Evolutionary conservation across 2,113 vertebrate species (phyloP).

Genomic region (Calonectris borealis): DNA sequence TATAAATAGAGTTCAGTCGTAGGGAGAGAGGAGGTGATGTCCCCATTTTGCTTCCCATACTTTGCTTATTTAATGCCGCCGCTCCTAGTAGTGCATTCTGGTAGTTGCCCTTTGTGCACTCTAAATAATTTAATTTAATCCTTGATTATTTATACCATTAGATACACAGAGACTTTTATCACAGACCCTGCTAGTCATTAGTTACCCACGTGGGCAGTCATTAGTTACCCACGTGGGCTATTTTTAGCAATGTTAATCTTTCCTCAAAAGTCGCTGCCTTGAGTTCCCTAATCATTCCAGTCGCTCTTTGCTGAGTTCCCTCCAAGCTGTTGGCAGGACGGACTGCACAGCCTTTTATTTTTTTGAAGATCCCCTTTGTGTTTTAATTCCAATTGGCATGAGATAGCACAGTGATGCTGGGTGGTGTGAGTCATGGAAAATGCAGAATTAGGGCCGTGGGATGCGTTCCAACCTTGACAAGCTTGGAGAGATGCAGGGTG

Average conservation of each 20-base stretch:
- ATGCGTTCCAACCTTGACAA: not conserved
- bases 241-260: conserved; percentile 45
- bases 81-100: not conserved
- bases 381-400: not conserved
- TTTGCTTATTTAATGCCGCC: not conserved
- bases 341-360: not conserved
- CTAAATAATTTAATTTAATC: conserved; percentile 16
- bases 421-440: not conserved
- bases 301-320: not conserved
- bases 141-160: conserved; percentile 32
- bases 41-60: not conserved
- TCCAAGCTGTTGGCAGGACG: not conserved
- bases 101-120: not conserved
- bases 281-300: not conserved
- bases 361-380: not conserved
- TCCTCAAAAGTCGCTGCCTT: conserved; percentile 38
- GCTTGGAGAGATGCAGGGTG: not conserved
- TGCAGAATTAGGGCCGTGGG: not conserved
- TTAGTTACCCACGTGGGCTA: not conserved
- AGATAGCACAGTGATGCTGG: not conserved
- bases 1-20: not conserved
- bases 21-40: not conserved
- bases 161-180: not conserved
- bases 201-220: not conserved
- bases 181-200: not conserved